Evolutionary conservation across 35 echinoderm and acorn worm species (phyloP).

Genomic region (Ophiothrix spiculata): DNA sequence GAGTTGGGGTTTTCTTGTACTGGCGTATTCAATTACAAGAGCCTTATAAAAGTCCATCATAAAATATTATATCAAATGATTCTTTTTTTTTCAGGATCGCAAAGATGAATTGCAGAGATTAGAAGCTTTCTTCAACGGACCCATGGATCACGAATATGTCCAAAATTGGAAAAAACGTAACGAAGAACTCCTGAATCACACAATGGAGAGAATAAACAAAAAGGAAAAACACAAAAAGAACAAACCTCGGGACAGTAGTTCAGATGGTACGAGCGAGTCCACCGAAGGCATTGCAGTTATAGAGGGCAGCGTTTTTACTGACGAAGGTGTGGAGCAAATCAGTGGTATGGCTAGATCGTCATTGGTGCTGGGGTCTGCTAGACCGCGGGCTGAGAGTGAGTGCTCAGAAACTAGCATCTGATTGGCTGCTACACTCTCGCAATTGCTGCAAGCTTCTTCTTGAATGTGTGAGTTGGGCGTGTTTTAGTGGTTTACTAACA

Average conservation of each 20-base stretch:
- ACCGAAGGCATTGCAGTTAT: background rate
- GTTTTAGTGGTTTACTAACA: too few relatives aligned
- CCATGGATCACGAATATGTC: background rate
- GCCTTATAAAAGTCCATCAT: too few relatives aligned
- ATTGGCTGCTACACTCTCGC: too few relatives aligned
- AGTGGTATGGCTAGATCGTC: slow-evolving; percentile 1
- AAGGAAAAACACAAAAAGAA: background rate
- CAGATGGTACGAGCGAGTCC: background rate
- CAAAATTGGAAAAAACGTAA: background rate
- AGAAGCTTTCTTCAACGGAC: background rate
- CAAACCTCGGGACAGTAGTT: background rate
- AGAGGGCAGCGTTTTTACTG: background rate
- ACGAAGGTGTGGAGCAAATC: background rate
- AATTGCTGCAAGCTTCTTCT: too few relatives aligned
- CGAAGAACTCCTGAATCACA: background rate
- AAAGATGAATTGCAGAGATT: background rate
- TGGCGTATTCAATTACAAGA: too few relatives aligned
- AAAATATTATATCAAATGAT: background rate
- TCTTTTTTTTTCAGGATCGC: background rate
- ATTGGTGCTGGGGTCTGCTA: background rate
- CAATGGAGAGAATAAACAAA: background rate
- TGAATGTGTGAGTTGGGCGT: too few relatives aligned
- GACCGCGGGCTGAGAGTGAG: background rate
- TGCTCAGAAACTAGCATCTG: background rate
- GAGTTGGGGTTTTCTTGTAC: too few relatives aligned